Conservation (phyloP, 2,113 vertebrate genomes). For the Balaeniceps rex region DNA sequence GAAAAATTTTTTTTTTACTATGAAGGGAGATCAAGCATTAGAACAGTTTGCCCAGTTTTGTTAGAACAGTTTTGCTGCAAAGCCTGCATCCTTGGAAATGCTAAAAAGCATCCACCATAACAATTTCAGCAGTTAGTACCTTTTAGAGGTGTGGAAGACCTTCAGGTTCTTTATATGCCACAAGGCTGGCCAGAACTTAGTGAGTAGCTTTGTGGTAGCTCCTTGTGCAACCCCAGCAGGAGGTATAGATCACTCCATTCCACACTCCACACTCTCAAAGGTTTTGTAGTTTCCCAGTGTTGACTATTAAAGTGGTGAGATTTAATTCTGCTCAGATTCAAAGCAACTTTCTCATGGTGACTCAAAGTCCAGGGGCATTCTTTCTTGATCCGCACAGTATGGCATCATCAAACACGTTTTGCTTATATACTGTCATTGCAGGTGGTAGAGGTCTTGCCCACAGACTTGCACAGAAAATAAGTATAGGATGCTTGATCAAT, state of each 20-base stretch:
- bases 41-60: background rate
- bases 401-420: background rate
- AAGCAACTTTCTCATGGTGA: background rate
- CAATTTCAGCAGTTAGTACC: background rate
- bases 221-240: background rate
- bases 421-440: background rate
- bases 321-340: background rate
- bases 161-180: background rate
- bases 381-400: too few species aligned
- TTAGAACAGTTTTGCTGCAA: too few species aligned
- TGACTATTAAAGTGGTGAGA: background rate
- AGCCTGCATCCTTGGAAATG: background rate
- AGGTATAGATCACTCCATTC: background rate
- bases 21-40: background rate
- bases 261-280: too few species aligned
- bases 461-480: background rate
- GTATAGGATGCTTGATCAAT: background rate
- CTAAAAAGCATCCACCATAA: background rate
- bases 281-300: background rate
- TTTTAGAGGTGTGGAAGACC: background rate
- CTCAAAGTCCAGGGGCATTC: background rate
- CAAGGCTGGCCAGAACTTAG: background rate
- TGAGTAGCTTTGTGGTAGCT: background rate
- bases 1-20: background rate
- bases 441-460: background rate